Conservation (phyloP, 2,113 vertebrate genomes). For the Montifringilla adamsi region DNA sequence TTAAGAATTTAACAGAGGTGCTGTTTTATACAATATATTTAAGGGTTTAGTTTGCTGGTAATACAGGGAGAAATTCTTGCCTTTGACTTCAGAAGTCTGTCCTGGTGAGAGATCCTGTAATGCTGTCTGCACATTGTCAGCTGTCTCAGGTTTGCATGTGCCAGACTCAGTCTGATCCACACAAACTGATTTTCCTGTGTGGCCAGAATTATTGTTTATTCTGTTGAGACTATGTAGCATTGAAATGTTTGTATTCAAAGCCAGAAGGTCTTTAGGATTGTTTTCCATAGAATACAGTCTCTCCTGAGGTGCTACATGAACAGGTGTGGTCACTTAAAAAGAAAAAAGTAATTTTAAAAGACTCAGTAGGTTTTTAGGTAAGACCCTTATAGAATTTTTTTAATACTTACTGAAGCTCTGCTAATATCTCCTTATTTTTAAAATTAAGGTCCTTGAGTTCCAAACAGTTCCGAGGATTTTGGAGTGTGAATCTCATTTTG, state of each 20-base stretch:
- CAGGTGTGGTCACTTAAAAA: neutral
- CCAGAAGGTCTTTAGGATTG: neutral
- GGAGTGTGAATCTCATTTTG: neutral
- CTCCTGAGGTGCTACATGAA: neutral
- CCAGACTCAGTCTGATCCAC: neutral
- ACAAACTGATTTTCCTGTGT: neutral
- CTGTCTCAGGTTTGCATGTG: neutral
- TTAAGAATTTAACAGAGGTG: neutral
- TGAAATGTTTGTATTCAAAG: neutral
- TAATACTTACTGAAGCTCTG: neutral
- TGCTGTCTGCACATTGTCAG: neutral
- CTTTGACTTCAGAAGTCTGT: neutral
- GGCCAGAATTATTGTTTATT: neutral
- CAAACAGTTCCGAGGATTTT: neutral
- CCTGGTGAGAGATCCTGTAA: neutral
- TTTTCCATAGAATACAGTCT: neutral
- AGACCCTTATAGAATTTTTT: neutral
- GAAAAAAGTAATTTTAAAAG: neutral
- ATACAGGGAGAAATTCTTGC: neutral
- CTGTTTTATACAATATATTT: neutral
- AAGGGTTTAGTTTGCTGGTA: neutral
- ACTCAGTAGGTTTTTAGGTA: neutral
- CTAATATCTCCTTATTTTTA: neutral
- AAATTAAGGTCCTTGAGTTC: neutral
- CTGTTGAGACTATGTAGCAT: neutral